A percentile compares a stretch with the other conserved stretches of the same genome.
phyloP scores from a whole-genome alignment of 2,888 invertebrate species.

The Rosalia funebris region DNA sequence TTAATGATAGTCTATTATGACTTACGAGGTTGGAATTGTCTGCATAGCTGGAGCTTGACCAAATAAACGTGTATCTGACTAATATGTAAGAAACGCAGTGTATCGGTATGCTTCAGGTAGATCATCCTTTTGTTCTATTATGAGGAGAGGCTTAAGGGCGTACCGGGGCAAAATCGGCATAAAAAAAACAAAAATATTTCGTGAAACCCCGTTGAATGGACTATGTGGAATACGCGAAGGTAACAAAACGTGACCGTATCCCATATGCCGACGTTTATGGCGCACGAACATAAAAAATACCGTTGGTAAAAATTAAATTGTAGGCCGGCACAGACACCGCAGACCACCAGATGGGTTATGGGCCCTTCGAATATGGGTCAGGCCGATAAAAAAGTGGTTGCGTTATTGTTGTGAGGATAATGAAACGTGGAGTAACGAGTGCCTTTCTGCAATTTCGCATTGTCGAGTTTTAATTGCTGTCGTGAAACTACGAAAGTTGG shows the following conservation, averaged over 20 bases:
- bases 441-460: slow-evolving; percentile 1
- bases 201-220: slow-evolving; percentile 32
- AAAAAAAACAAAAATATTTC: slow-evolving; percentile 27
- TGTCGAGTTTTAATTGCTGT: slow-evolving; percentile 3
- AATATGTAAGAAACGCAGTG: background rate
- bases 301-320: slow-evolving; percentile 54
- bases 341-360: slow-evolving; percentile 23
- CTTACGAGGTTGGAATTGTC: background rate
- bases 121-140: slow-evolving; percentile 1
- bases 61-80: slow-evolving; percentile 5
- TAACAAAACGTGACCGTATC: slow-evolving; percentile 56
- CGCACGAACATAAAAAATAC: slow-evolving; percentile 52
- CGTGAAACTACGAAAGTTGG: slow-evolving; percentile 16
- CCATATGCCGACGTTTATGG: slow-evolving; percentile 55
- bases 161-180: background rate
- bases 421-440: slow-evolving; percentile 9
- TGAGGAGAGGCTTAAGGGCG: background rate
- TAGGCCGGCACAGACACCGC: slow-evolving; percentile 34
- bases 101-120: slow-evolving; percentile 3
- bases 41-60: background rate
- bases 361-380: slow-evolving; percentile 26
- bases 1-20: too few relatives aligned
- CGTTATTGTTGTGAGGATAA: slow-evolving; percentile 11
- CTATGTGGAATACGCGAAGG: slow-evolving; percentile 42
- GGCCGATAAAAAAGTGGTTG: slow-evolving; percentile 14